Evolutionary conservation across 2,888 invertebrate species (phyloP), one percentile per base, ranked within the genome.

Genomic region (Cyclophora albipunctata): DNA sequence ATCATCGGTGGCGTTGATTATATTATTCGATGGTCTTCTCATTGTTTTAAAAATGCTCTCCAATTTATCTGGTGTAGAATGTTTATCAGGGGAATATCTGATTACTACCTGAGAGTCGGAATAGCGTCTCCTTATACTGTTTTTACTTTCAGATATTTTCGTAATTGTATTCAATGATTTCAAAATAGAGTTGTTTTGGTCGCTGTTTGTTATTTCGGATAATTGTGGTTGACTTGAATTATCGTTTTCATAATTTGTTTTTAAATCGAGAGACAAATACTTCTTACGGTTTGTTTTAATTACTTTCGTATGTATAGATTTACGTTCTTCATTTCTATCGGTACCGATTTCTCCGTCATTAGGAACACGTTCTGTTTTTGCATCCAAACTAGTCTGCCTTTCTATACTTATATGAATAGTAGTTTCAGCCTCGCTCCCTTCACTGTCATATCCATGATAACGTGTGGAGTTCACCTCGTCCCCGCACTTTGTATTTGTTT

Each of bases 401-500:
- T 86, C 84, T 60, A 82, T 73, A 58, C 77, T 87, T 43, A 89
- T 69, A 53, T 90, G 84, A 47, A 90, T 88, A 46, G 89, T 90
- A 3, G 88, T 89, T 72, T 90, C 89, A 45, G 86, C 87, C 53
- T 83, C 81, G 60, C 89, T 90, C 40, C 82, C 78, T 51, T 89
- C 88, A 55, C 89, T 89, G 42, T 90, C 89, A 63, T 90, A 90
- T n/a, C 89, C 87, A 60, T 89, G 89, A 66, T 88, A 89, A 56
- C 85, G 75, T 42, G 67, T 63, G 37, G 50, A 44, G 7, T 47
- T 55, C 44, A 67, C 69, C 40, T 70, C 67, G 42, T 54, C 59
- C 62, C 59, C 55, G 33, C 46, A 52, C 35, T 52, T 42, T 40
- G 57, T 51, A 34, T 49, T 40, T 42, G 20, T 2, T 6, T 37